These are phyloP conservation scores for Tachysurus vachellii DNA, from an alignment of 2,113 vertebrate species.

Conservation along the genomic window DNA sequence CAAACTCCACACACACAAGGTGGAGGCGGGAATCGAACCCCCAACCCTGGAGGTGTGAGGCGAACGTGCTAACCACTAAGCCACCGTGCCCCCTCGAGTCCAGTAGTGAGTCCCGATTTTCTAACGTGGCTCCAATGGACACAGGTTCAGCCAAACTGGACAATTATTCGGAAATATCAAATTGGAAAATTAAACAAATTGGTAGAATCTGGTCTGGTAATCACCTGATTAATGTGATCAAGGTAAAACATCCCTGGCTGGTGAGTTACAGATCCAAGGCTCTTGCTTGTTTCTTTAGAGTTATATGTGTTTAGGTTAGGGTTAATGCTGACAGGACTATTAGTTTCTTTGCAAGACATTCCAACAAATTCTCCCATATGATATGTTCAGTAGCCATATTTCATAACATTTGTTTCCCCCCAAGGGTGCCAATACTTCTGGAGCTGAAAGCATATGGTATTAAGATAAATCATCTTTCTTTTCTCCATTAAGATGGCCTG, in stretches of 20 bases:
- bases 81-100: too few species aligned
- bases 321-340: neutral
- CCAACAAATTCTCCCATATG: neutral
- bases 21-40: too few species aligned
- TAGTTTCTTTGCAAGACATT: neutral
- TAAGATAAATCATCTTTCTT: neutral
- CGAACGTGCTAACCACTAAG: too few species aligned
- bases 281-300: neutral
- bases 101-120: too few species aligned
- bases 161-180: neutral
- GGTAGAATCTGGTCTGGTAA: neutral
- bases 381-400: neutral
- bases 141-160: neutral
- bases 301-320: neutral
- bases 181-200: neutral
- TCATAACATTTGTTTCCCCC: neutral
- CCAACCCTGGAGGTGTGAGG: too few species aligned
- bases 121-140: too few species aligned
- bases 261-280: neutral
- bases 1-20: too few species aligned
- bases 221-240: too few species aligned
- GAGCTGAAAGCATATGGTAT: neutral
- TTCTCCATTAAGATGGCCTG: slow-evolving; percentile 77
- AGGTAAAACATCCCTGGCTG: neutral
- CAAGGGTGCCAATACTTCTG: too few species aligned